These are phyloP conservation scores for Ormyrus labotus DNA, from an alignment of 2,888 invertebrate species.

Conservation along the genomic window DNA sequence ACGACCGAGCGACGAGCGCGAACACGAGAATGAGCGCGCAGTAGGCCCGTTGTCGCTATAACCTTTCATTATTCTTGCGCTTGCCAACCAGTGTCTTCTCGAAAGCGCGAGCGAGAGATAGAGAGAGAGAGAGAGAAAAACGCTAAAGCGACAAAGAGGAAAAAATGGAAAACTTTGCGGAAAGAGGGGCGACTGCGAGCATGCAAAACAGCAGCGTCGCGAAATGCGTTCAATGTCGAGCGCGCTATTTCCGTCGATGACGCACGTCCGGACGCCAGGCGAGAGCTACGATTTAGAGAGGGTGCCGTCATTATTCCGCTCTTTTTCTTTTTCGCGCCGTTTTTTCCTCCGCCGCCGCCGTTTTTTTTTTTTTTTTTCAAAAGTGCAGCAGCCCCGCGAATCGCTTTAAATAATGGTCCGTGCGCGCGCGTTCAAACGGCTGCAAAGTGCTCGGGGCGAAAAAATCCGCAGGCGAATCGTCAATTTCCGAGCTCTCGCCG, in stretches of 20 bases:
- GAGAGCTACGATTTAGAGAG: constrained; percentile 40
- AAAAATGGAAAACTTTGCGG: neutral
- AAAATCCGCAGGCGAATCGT: too few species aligned
- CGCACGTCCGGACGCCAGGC: constrained; percentile 38
- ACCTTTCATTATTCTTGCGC: constrained; percentile 17
- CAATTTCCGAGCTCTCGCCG: too few species aligned
- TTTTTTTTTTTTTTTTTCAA: constrained; percentile 33
- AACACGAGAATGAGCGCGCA: neutral
- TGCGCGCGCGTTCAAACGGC: constrained; percentile 48
- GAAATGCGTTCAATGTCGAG: neutral
- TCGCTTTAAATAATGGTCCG: constrained; percentile 52
- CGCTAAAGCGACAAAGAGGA: neutral
- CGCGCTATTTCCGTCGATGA: constrained; percentile 38
- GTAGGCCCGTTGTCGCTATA: constrained; percentile 9
- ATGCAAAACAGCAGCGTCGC: too few species aligned
- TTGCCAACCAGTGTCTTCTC: constrained; percentile 35
- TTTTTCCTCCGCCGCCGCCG: constrained; percentile 11
- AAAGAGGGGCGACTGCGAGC: neutral
- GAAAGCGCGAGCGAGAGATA: neutral
- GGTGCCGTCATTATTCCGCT: constrained; percentile 39
- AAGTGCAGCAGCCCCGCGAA: constrained; percentile 31
- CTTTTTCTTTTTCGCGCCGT: constrained; percentile 33
- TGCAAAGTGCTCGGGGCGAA: constrained; percentile 15
- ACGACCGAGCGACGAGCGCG: neutral
- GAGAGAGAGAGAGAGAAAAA: too few species aligned